phyloP scores from a whole-genome alignment of 2,797 vertebrate species.

The Florisuga fusca region DNA sequence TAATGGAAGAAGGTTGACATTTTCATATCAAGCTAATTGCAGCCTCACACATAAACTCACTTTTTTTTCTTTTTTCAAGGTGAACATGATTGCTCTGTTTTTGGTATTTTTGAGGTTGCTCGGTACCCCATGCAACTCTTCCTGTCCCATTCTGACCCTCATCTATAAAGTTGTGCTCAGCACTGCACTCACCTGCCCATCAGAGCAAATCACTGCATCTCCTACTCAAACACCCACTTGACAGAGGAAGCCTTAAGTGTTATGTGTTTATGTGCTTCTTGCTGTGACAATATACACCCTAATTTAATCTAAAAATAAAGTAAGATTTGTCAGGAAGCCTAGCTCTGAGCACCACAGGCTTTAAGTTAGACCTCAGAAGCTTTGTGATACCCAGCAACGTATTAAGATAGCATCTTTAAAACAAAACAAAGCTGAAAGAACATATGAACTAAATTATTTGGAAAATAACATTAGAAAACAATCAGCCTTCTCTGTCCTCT shows the following conservation, averaged over 20 bases:
- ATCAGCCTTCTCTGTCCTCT: neutral
- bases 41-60: neutral
- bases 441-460: neutral
- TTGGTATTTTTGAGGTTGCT: neutral
- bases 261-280: slow-evolving; percentile 39
- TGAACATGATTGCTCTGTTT: neutral
- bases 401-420: neutral
- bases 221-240: slow-evolving; percentile 3
- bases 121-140: neutral
- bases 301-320: slow-evolving; percentile 36
- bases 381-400: neutral
- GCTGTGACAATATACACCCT: neutral
- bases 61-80: neutral
- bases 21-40: neutral
- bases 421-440: neutral
- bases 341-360: neutral
- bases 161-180: neutral
- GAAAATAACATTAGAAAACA: neutral
- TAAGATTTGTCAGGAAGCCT: neutral
- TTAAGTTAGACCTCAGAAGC: neutral
- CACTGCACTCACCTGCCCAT: neutral
- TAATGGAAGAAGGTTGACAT: neutral
- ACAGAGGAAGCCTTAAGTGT: slow-evolving; percentile 1
- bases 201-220: slow-evolving; percentile 2
- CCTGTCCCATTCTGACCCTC: neutral